A percentile compares a stretch with the other conserved stretches of the same genome.
Evolutionary conservation across 2,113 vertebrate species (phyloP).

Genomic region (Gymnogyps californianus): DNA sequence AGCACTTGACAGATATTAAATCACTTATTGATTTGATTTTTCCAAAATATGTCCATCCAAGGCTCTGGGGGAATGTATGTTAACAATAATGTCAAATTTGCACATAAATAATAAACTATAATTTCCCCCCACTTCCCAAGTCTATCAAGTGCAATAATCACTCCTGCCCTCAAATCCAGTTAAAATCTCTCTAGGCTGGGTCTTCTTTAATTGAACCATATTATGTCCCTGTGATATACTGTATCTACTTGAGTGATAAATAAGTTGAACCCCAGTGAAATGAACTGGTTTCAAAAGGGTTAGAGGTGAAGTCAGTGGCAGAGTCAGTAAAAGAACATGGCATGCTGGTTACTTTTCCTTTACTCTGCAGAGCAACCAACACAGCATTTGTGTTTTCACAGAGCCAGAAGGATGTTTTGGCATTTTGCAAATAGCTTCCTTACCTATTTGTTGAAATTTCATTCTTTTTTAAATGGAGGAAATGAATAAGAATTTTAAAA

Average conservation of each 20-base stretch:
- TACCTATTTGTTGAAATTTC: not conserved
- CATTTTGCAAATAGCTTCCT: not conserved
- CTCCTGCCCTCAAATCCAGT: not conserved
- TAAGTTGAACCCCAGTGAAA: not conserved
- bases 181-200: not conserved
- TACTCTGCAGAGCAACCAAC: not conserved
- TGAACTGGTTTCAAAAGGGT: not conserved
- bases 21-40: slow-evolving; percentile 64
- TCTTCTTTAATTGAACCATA: not conserved
- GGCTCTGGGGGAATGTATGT: slow-evolving; percentile 30
- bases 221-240: not conserved
- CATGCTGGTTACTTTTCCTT: not conserved
- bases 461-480: not conserved
- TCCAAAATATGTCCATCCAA: slow-evolving; percentile 54
- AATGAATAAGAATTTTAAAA: slow-evolving; percentile 25
- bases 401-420: not conserved
- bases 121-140: slow-evolving; percentile 20
- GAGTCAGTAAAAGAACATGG: not conserved
- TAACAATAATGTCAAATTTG: slow-evolving; percentile 48
- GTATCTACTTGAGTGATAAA: not conserved
- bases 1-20: slow-evolving; percentile 59
- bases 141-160: slow-evolving; percentile 36
- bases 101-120: slow-evolving; percentile 46
- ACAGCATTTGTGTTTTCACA: not conserved
- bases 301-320: not conserved